These are phyloP conservation scores for Fopius arisanus DNA, from an alignment of 1,140 invertebrate species.

Conservation along the genomic window DNA sequence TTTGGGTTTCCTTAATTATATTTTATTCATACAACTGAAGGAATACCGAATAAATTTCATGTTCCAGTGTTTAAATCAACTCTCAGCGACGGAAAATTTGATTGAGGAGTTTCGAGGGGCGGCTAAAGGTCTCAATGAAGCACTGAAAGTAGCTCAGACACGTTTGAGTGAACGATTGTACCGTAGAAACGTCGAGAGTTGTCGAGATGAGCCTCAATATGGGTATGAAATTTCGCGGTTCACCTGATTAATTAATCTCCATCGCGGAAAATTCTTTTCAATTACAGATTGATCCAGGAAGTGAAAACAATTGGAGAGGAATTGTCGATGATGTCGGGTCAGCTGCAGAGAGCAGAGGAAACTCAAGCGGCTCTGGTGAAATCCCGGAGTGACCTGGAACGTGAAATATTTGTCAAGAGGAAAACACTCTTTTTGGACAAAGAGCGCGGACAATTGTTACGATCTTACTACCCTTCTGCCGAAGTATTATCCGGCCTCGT, in stretches of 20 bases:
- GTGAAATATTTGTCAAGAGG: conserved; percentile 76
- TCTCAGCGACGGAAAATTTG: conserved; percentile 75
- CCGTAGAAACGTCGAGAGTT: conserved; percentile 75
- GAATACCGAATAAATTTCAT: too few species aligned
- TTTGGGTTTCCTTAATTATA: too few species aligned
- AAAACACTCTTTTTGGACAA: conserved; percentile 76
- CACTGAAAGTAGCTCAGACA: conserved; percentile 81
- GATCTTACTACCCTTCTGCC: conserved; percentile 74
- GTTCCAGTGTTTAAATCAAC: conserved; percentile 69
- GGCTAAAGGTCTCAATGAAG: conserved; percentile 72
- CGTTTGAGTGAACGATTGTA: conserved; percentile 74
- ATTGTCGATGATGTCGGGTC: conserved; percentile 68
- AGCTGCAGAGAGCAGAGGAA: conserved; percentile 70
- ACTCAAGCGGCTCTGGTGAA: conserved; percentile 69
- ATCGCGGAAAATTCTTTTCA: not conserved
- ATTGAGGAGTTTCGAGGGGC: conserved; percentile 70
- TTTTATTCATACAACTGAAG: too few species aligned
- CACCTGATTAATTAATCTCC: not conserved
- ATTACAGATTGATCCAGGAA: conserved; percentile 73
- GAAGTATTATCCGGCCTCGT: conserved; percentile 69
- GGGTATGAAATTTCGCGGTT: conserved; percentile 55
- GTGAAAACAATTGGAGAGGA: conserved; percentile 74
- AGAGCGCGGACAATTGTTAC: conserved; percentile 70
- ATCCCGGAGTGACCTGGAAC: conserved; percentile 71
- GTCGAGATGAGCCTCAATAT: conserved; percentile 74